These are phyloP conservation scores for Anguilla pacifica DNA, from an alignment of 2,797 vertebrate genomes.

Conservation along the genomic window DNA sequence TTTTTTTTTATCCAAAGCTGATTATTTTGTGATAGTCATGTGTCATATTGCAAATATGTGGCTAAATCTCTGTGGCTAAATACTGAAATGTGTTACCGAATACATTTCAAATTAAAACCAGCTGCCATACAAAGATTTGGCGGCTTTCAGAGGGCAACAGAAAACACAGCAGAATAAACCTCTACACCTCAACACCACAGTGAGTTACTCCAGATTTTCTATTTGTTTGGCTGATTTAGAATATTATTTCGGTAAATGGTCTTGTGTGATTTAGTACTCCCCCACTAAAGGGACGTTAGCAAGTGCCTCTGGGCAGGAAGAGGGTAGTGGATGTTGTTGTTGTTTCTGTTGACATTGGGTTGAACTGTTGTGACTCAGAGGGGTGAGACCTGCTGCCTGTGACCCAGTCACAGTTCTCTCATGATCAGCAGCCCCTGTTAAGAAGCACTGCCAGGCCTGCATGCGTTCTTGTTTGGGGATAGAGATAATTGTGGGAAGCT, in stretches of 20 bases:
- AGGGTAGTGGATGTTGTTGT: background rate
- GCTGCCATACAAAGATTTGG: constrained; percentile 14
- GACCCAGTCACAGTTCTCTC: background rate
- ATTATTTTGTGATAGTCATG: background rate
- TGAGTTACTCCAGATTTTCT: constrained; percentile 21
- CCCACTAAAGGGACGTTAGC: background rate
- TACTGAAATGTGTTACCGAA: background rate
- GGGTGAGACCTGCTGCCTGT: background rate
- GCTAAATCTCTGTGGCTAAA: background rate
- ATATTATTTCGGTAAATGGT: background rate
- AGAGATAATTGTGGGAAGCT: background rate
- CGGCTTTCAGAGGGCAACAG: background rate
- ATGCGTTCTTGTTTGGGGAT: background rate
- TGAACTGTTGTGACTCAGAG: background rate
- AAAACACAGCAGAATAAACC: background rate
- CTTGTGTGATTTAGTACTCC: background rate
- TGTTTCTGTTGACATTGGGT: background rate
- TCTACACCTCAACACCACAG: constrained; percentile 9
- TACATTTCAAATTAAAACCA: constrained; percentile 13
- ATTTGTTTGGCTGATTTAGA: constrained; percentile 23
- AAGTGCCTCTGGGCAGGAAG: background rate
- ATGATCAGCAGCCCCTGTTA: background rate
- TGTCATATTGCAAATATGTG: background rate
- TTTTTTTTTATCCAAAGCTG: background rate
- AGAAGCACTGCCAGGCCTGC: background rate